These are phyloP conservation scores for Drosophila baimaii DNA, from an alignment of 1,140 invertebrate genomes.

Conservation along the genomic window DNA sequence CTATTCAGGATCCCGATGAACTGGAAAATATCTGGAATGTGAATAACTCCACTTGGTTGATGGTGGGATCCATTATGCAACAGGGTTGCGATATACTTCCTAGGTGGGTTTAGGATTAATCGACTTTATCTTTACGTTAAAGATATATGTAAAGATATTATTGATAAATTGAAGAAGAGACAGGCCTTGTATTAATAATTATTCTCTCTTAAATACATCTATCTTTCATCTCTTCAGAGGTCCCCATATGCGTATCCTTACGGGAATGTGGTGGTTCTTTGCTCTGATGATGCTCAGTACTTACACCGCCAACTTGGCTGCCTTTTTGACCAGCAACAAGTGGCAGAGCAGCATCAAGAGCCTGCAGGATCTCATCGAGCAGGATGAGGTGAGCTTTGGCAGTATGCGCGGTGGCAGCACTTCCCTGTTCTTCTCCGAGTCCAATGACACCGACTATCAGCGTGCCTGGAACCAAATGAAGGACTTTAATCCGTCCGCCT, in stretches of 20 bases:
- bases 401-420: constrained; percentile 89
- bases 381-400: constrained; percentile 95
- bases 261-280: constrained; percentile 98
- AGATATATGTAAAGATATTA: neutral
- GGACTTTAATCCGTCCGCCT: constrained; percentile 91
- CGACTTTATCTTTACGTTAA: neutral
- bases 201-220: neutral
- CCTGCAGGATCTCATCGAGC: constrained; percentile 94
- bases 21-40: constrained; percentile 92
- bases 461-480: constrained; percentile 92
- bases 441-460: constrained; percentile 90
- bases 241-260: constrained; percentile 92
- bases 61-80: constrained; percentile 92
- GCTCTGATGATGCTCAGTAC: constrained; percentile 97
- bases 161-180: neutral
- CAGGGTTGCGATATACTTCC: constrained; percentile 92
- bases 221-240: constrained; percentile 85
- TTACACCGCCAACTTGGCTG: constrained; percentile 97
- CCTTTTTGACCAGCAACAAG: constrained; percentile 94
- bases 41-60: constrained; percentile 91
- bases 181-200: neutral
- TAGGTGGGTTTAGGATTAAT: constrained; percentile 85
- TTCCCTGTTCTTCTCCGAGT: constrained; percentile 86
- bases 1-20: constrained; percentile 89
- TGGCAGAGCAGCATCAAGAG: constrained; percentile 93